These are phyloP conservation scores for Anabacerthia variegaticeps DNA, from an alignment of 2,797 vertebrate species.

Conservation along the genomic window DNA sequence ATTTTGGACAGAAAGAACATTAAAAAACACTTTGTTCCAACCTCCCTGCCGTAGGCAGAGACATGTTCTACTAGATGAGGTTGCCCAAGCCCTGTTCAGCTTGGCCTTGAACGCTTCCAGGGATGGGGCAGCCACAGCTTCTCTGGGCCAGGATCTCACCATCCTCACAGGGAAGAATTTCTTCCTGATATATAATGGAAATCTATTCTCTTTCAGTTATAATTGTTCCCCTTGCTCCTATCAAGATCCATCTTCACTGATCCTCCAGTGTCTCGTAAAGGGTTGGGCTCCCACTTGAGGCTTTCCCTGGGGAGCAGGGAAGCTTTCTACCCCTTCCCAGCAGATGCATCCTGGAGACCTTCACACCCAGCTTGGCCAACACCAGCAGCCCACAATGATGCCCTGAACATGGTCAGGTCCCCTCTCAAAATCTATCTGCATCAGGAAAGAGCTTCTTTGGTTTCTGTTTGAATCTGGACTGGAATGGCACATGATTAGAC, in stretches of 20 bases:
- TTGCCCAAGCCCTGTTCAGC: background rate
- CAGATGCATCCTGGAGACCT: background rate
- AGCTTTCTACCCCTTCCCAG: background rate
- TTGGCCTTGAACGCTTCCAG: background rate
- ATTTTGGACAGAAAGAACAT: background rate
- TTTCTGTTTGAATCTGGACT: background rate
- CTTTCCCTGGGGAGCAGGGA: background rate
- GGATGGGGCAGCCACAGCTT: background rate
- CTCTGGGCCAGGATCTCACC: background rate
- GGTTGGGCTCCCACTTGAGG: background rate
- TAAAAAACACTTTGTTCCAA: background rate
- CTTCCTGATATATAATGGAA: background rate
- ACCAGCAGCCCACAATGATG: background rate
- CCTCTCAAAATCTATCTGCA: background rate
- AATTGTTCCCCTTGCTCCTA: background rate
- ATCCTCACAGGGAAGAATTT: background rate
- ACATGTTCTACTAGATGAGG: accelerated
- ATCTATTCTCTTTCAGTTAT: background rate
- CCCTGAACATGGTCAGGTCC: background rate
- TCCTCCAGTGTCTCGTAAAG: background rate
- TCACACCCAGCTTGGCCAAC: background rate
- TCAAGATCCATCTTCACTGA: accelerated
- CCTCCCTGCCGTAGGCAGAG: background rate
- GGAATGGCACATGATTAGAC: background rate
- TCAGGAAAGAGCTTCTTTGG: background rate